Conservation (phyloP, 30 jellyfish, hydroid and myxozoan genomes). For the Turritopsis rubra region DNA sequence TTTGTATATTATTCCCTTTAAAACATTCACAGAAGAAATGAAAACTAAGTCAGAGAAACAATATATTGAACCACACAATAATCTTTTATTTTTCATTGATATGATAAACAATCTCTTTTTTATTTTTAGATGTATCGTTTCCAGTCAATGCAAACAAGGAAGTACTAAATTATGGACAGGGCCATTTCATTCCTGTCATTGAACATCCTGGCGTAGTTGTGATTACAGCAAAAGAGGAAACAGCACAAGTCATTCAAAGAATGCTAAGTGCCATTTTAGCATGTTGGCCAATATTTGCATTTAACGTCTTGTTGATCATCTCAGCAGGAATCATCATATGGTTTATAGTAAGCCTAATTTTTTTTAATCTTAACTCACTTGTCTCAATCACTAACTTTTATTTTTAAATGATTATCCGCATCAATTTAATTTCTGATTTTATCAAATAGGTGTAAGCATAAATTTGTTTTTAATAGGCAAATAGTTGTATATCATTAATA, state of each 20-base stretch:
- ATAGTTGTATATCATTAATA: no score
- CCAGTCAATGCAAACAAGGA: constrained; percentile 11
- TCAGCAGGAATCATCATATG: neutral
- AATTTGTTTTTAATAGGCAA: no score
- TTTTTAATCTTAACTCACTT: no score
- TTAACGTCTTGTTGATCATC: constrained; percentile 1
- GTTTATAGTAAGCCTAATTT: constrained; percentile 5
- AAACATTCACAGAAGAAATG: no score
- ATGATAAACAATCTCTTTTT: neutral
- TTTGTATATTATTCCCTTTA: no score
- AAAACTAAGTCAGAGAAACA: no score
- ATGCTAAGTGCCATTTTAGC: constrained; percentile 1
- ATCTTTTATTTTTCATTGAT: no score
- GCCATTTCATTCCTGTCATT: constrained; percentile 3
- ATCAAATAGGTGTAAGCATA: no score
- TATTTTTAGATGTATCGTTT: constrained; percentile 12
- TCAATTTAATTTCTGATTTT: no score
- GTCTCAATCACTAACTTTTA: no score
- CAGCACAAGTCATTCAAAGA: neutral
- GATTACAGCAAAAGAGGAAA: neutral
- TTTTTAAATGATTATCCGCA: no score
- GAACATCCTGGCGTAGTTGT: constrained; percentile 28
- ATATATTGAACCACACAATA: no score
- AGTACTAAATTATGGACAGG: neutral
- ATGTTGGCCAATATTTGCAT: constrained; percentile 13